These are phyloP conservation scores for Sitta europaea DNA, from an alignment of 2,113 vertebrate genomes.

Conservation along the genomic window DNA sequence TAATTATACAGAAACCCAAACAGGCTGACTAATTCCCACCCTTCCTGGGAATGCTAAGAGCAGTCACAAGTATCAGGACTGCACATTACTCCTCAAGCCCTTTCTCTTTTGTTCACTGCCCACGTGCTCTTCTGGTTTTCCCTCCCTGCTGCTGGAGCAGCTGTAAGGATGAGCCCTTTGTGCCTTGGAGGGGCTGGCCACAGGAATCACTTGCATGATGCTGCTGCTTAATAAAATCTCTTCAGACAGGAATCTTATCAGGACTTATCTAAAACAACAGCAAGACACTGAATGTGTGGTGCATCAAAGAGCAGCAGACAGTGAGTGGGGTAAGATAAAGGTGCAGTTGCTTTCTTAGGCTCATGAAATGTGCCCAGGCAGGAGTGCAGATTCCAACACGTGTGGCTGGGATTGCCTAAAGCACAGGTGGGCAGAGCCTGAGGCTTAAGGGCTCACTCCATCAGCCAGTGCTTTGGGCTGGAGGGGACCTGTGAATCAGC, in stretches of 20 bases:
- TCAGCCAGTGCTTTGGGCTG: accelerated
- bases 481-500: not conserved
- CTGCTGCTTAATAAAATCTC: not conserved
- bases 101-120: conserved; percentile 33
- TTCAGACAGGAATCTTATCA: not conserved
- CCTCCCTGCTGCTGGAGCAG: not conserved
- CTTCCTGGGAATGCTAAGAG: conserved; percentile 17
- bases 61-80: not conserved
- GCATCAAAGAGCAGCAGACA: not conserved
- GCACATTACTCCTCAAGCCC: not conserved
- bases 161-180: not conserved
- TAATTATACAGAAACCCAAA: conserved; percentile 68
- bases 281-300: not conserved
- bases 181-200: not conserved
- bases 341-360: not conserved
- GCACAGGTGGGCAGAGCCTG: accelerated
- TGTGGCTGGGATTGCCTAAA: not conserved
- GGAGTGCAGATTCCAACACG: accelerated
- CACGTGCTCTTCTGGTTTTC: not conserved
- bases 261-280: not conserved
- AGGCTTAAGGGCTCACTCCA: not conserved
- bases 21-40: conserved; percentile 54
- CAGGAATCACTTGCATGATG: not conserved
- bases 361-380: not conserved
- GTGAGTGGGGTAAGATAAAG: not conserved